phyloP scores from a whole-genome alignment of 2,888 invertebrate species.

The Yponomeuta sedellus region DNA sequence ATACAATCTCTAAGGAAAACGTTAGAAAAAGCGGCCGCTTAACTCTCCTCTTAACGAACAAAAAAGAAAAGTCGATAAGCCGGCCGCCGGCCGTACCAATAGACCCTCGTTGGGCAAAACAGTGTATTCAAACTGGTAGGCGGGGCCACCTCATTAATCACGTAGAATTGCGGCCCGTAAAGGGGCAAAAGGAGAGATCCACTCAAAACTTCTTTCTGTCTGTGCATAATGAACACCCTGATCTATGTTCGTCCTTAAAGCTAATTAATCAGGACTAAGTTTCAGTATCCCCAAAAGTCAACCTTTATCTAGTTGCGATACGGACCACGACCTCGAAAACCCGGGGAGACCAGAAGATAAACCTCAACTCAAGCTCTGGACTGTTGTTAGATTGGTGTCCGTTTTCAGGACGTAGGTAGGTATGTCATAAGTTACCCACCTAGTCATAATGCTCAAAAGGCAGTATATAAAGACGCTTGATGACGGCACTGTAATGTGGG shows the following conservation, averaged over 20 bases:
- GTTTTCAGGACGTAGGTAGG: background rate
- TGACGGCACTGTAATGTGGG: background rate
- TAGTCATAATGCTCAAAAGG: background rate
- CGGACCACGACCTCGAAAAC: background rate
- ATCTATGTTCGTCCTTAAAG: background rate
- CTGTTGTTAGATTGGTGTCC: background rate
- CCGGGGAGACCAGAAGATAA: background rate
- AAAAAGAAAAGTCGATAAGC: conserved; percentile 15
- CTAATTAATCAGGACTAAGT: background rate
- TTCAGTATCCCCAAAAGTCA: background rate
- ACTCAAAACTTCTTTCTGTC: conserved; percentile 23
- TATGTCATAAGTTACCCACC: background rate
- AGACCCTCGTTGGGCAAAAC: conserved; percentile 11
- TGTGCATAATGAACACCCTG: background rate
- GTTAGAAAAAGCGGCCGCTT: background rate
- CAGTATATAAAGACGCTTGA: background rate
- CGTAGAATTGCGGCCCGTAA: conserved; percentile 23
- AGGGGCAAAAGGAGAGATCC: conserved; percentile 16
- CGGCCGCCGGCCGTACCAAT: background rate
- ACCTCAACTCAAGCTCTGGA: background rate
- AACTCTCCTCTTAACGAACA: conserved; percentile 7
- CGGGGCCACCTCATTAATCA: conserved; percentile 31
- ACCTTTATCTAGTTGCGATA: background rate
- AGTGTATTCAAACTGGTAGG: conserved; percentile 23
- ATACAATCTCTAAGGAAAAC: background rate